Percentiles rank a stretch among this genome's conserved stretches.
Evolutionary conservation across 1,140 invertebrate species (phyloP).

Genomic region (Aphidius gifuensis): DNA sequence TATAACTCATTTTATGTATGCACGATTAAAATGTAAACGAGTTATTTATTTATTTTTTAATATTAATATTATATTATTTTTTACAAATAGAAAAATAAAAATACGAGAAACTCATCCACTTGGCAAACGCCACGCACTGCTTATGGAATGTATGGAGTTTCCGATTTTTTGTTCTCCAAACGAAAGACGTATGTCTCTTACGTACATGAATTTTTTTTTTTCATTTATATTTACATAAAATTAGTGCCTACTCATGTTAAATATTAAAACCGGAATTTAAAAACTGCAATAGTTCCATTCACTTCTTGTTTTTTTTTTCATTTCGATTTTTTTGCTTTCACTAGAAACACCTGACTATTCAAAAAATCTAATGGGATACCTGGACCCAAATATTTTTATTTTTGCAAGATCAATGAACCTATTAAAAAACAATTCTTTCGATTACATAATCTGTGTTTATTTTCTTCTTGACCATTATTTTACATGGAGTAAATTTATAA

Average conservation of each 20-base stretch:
- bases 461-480: too few species aligned
- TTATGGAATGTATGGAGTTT: constrained; percentile 16
- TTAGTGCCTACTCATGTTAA: background rate
- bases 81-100: too few species aligned
- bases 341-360: too few species aligned
- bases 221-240: background rate
- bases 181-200: constrained; percentile 4
- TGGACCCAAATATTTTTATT: too few species aligned
- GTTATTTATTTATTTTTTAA: constrained; percentile 8
- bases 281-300: too few species aligned
- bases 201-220: background rate
- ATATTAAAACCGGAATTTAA: background rate
- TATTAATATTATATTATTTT: background rate
- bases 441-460: too few species aligned
- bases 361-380: too few species aligned
- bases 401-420: too few species aligned
- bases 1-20: background rate
- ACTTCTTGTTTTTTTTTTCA: background rate
- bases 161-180: constrained; percentile 4
- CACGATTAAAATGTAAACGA: background rate
- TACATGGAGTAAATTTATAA: too few species aligned
- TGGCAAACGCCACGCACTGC: constrained; percentile 10
- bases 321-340: background rate
- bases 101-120: background rate
- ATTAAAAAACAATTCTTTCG: too few species aligned